These are phyloP conservation scores for Drosophila sordidapex DNA, from an alignment of 2,888 invertebrate species.

Conservation along the genomic window DNA sequence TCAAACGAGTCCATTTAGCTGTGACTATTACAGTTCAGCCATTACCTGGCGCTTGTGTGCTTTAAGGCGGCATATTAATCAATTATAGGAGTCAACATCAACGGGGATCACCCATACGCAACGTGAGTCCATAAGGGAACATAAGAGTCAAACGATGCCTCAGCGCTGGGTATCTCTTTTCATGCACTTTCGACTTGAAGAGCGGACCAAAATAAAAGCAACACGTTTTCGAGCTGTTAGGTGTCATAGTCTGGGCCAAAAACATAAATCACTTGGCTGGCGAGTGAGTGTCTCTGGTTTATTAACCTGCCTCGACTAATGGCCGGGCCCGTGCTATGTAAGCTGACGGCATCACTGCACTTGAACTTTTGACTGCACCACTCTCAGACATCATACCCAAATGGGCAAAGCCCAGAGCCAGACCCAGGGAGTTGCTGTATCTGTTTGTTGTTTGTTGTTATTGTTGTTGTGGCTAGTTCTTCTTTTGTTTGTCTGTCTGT, in stretches of 20 bases:
- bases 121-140: conserved; percentile 36
- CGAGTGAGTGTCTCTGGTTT: conserved; percentile 59
- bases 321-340: conserved; percentile 63
- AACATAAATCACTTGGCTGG: conserved; percentile 68
- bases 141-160: conserved; percentile 10
- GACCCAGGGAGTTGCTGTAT: conserved; percentile 3
- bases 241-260: conserved; percentile 69
- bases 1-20: conserved; percentile 22
- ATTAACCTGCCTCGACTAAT: conserved; percentile 69
- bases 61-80: conserved; percentile 52
- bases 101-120: conserved; percentile 65
- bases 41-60: conserved; percentile 52
- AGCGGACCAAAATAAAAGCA: conserved; percentile 54
- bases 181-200: conserved; percentile 31
- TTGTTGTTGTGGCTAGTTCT: conserved; percentile 36
- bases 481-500: conserved; percentile 45
- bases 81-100: conserved; percentile 46
- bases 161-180: conserved; percentile 7
- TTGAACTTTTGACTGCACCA: conserved; percentile 69
- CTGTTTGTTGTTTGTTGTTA: conserved; percentile 17
- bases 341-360: conserved; percentile 56
- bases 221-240: conserved; percentile 67
- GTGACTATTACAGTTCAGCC: conserved; percentile 20
- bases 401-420: conserved; percentile 32
- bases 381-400: conserved; percentile 24